A percentile compares a stretch with the other conserved stretches of the same genome.
Conservation (phyloP, 35 echinoderm and acorn worm species). For the Diadema setosum region DNA sequence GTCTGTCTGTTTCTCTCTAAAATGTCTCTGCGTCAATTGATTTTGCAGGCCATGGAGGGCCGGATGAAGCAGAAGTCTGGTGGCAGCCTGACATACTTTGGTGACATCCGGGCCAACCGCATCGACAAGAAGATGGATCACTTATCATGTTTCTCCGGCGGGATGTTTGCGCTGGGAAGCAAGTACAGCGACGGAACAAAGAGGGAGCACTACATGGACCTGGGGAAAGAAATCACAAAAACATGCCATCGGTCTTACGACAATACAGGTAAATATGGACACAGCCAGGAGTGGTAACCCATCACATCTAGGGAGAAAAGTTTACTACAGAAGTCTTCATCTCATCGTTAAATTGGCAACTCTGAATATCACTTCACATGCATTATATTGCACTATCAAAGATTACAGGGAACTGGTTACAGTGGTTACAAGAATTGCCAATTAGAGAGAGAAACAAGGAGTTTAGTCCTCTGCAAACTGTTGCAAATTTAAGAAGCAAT, state of each 20-base stretch:
- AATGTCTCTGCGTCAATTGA: not conserved
- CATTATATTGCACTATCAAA: too few relatives aligned
- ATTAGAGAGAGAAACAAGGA: too few relatives aligned
- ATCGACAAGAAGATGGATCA: slow-evolving; percentile 99
- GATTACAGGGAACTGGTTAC: too few relatives aligned
- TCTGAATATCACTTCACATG: too few relatives aligned
- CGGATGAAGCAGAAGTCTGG: slow-evolving; percentile 80
- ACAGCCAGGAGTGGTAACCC: too few relatives aligned
- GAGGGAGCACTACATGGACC: slow-evolving; percentile 73
- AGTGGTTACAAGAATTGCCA: too few relatives aligned
- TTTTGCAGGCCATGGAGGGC: slow-evolving; percentile 67
- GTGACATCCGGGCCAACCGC: slow-evolving; percentile 76
- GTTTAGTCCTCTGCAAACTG: too few relatives aligned
- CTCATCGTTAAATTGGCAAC: too few relatives aligned
- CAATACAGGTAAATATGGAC: slow-evolving; percentile 85
- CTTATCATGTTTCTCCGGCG: slow-evolving; percentile 94
- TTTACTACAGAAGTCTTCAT: too few relatives aligned
- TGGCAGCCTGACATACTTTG: slow-evolving; percentile 82
- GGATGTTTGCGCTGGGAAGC: slow-evolving; percentile 90
- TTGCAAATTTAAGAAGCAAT: too few relatives aligned
- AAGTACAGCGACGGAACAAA: slow-evolving; percentile 15
- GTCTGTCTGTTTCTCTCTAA: not conserved
- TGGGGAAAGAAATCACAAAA: slow-evolving; percentile 70
- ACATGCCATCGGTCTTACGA: slow-evolving; percentile 95
- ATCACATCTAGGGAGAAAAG: too few relatives aligned